Evolutionary conservation across 2,888 invertebrate genomes (phyloP), one percentile per base, ranked within the genome.

Genomic region (Eurytoma adleriae): DNA sequence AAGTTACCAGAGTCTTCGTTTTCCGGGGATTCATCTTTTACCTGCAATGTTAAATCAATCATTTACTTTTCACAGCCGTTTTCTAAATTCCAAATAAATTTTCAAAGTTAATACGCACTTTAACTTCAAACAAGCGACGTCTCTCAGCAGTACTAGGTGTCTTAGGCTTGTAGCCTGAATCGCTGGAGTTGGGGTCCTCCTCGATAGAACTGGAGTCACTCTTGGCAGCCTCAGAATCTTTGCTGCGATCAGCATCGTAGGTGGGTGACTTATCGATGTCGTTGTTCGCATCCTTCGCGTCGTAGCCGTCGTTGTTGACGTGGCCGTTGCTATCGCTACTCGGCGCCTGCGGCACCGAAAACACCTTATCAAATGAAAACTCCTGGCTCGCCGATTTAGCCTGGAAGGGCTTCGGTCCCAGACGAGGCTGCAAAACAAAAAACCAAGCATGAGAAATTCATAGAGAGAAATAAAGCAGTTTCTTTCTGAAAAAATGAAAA

Each of bases 381-480:
- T 95, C 95, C 78, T 95, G 95, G 85, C 92, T 94, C 80, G 94
- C 92, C 4, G 95, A 93, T 52, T 95, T 94, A 61, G 96, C 95
- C 12, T 96, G 96, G 90, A 96, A 96, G 40, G 96, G 96, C 89
- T 96, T 96, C 57, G 96, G 96, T 2, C 96, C 96, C 67, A 96
- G 92, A 30, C 96, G 94, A 64, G 96, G 96, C 96, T 96, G 92
- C 68, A 89, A 89, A 85, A 87, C 83, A 82, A 85, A 79, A 78
- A 81, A 76, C 80, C 66, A 27, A 40, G n/a, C 14, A 14, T n/a
- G 16, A 54, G 54, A 10, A 13, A 10, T n/a, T 62, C 56, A 30
- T 70, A 4, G 1, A 52, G 40, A 7, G 27, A 30, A 5, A 61
- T 16, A 61, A 61, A 18, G 18, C 4, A 14, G 7, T 62, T 3